phyloP scores from a whole-genome alignment of 2,797 vertebrate genomes.

The Ctenopoma kingsleyae region DNA sequence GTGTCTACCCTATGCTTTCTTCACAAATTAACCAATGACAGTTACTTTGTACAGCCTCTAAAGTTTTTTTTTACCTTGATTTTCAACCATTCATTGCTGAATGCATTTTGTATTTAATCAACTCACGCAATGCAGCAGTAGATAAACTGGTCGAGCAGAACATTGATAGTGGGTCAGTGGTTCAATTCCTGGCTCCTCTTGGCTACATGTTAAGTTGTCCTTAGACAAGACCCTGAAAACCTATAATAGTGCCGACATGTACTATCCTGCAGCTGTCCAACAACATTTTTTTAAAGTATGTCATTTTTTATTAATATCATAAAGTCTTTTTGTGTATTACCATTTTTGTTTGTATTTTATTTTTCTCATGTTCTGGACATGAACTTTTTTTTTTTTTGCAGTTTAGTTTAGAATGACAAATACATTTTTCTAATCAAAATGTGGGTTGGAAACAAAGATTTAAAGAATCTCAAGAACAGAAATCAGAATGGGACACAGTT shows the following conservation, averaged over 20 bases:
- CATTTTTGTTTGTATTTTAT: not conserved
- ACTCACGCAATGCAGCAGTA: not conserved
- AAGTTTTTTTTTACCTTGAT: not conserved
- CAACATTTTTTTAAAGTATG: no score
- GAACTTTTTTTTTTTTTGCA: not conserved
- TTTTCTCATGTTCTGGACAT: not conserved
- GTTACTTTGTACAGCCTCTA: not conserved
- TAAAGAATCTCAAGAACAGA: constrained; percentile 9
- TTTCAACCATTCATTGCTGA: not conserved
- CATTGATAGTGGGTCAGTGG: no score
- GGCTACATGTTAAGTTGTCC: no score
- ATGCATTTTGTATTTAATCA: not conserved
- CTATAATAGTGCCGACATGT: no score
- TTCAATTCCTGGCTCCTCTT: no score
- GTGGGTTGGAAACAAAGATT: not conserved
- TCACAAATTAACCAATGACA: constrained; percentile 45
- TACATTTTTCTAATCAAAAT: constrained; percentile 26
- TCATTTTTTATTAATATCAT: no score
- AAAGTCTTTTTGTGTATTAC: not conserved
- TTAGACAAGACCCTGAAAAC: no score
- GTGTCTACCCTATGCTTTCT: constrained; percentile 46
- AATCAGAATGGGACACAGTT: constrained; percentile 15
- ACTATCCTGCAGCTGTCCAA: no score
- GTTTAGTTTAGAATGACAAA: constrained; percentile 11
- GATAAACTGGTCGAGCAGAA: no score